Conservation (phyloP, 2,113 vertebrate species). For the Semnornis frantzii region DNA sequence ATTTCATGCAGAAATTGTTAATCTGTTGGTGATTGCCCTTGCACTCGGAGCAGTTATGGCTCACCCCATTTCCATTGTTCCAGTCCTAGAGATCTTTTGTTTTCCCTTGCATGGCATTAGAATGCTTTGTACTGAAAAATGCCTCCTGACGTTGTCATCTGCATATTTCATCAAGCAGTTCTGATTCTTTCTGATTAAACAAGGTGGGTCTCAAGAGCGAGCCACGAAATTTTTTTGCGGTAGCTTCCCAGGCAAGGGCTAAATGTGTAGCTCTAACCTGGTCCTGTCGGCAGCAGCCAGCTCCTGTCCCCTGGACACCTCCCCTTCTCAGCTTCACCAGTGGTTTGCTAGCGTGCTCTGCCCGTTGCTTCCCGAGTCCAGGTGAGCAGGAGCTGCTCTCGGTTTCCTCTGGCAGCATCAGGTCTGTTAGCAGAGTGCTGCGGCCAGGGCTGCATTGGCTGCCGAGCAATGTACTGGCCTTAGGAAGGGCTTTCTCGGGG, state of each 20-base stretch:
- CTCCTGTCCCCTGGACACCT: neutral
- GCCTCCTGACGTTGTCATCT: slow-evolving; percentile 9
- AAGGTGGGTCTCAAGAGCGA: neutral
- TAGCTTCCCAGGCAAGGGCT: neutral
- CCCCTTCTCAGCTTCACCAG: neutral
- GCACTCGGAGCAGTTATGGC: slow-evolving; percentile 37
- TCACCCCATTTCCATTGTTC: slow-evolving; percentile 35
- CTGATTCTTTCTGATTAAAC: slow-evolving; percentile 36
- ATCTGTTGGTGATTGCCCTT: slow-evolving; percentile 51
- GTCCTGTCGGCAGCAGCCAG: neutral
- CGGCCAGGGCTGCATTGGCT: neutral
- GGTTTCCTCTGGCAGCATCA: neutral
- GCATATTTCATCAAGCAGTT: slow-evolving; percentile 54
- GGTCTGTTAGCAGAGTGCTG: neutral
- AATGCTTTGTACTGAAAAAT: slow-evolving; percentile 38
- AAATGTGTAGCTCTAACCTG: neutral
- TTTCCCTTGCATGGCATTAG: slow-evolving; percentile 25
- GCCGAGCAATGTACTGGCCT: no score
- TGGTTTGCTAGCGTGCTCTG: slow-evolving; percentile 11
- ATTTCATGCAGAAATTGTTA: slow-evolving; percentile 52
- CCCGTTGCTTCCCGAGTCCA: neutral
- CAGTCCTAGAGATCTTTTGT: neutral
- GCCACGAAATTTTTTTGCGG: neutral
- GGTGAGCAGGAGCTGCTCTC: neutral
- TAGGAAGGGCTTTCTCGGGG: neutral